Conservation (phyloP, 2,888 invertebrate genomes). For the Pyrrhopygopsis socrates region DNA sequence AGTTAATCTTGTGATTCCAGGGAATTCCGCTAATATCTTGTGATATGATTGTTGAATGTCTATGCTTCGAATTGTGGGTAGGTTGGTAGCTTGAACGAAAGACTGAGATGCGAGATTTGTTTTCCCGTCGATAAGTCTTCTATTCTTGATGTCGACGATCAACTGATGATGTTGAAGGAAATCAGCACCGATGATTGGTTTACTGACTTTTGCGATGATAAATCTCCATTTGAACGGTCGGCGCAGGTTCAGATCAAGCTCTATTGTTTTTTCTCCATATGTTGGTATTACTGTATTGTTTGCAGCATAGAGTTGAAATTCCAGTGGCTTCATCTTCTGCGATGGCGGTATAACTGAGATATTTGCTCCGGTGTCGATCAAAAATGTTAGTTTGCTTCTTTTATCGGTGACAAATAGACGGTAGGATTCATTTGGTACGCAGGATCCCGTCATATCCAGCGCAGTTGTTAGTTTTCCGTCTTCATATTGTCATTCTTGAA, state of each 20-base stretch:
- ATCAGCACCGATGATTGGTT: too few relatives aligned
- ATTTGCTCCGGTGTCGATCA: conserved; percentile 16
- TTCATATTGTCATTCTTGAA: conserved; percentile 11
- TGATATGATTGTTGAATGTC: neutral
- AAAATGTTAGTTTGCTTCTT: conserved; percentile 29
- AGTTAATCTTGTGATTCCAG: neutral
- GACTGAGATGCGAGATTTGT: neutral
- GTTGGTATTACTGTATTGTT: conserved; percentile 41
- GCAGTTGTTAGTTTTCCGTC: conserved; percentile 35
- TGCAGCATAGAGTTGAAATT: conserved; percentile 37
- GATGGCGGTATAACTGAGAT: neutral
- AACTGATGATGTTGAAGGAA: too few relatives aligned
- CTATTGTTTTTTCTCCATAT: conserved; percentile 32
- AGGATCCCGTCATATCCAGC: conserved; percentile 32
- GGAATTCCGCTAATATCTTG: neutral
- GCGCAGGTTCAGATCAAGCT: conserved; percentile 31
- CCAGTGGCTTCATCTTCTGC: neutral
- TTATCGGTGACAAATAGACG: conserved; percentile 62
- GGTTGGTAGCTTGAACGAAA: neutral
- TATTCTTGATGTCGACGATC: too few relatives aligned
- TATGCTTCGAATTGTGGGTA: neutral
- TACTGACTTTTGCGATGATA: conserved; percentile 2
- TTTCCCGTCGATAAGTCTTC: too few relatives aligned
- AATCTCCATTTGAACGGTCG: conserved; percentile 42
- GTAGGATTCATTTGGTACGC: conserved; percentile 6